Evolutionary conservation across 2,113 vertebrate genomes (phyloP).

Genomic region (Mola mola): DNA sequence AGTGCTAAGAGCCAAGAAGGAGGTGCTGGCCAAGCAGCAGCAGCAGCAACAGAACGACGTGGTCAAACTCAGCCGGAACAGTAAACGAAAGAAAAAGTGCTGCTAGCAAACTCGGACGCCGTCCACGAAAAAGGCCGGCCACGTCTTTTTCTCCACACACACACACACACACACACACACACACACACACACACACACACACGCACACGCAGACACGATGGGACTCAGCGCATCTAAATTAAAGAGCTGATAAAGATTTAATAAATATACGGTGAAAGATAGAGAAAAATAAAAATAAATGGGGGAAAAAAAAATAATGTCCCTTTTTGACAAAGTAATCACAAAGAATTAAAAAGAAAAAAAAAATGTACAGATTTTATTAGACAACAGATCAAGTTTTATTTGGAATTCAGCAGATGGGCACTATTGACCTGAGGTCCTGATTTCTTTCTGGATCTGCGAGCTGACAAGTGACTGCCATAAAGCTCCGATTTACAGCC

Average conservation of each 20-base stretch:
- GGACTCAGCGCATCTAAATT: constrained; percentile 79
- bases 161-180: constrained; percentile 51
- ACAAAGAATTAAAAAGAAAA: constrained; percentile 76
- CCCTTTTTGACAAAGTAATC: constrained; percentile 82
- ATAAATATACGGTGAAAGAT: constrained; percentile 72
- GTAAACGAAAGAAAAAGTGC: constrained; percentile 98
- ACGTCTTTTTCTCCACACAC: constrained; percentile 40
- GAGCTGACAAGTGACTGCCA: constrained; percentile 60
- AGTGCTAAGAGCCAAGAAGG: constrained; percentile 97
- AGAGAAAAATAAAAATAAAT: constrained; percentile 40
- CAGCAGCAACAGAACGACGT: constrained; percentile 98
- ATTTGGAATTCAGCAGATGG: constrained; percentile 76
- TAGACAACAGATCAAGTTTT: constrained; percentile 78
- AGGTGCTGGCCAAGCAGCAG: constrained; percentile 96
- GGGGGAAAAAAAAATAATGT: constrained; percentile 51
- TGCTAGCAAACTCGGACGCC: constrained; percentile 85
- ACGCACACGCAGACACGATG: constrained; percentile 57
- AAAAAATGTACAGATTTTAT: constrained; percentile 83
- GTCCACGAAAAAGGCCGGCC: constrained; percentile 28
- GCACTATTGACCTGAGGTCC: constrained; percentile 69
- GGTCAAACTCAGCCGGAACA: constrained; percentile 97
- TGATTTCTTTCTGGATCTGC: constrained; percentile 68
- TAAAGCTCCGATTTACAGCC: constrained; percentile 55
- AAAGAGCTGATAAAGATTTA: constrained; percentile 79
- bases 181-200: constrained; percentile 49